Evolutionary conservation across 2,888 invertebrate genomes (phyloP).

Genomic region (Drosophila suboccidentalis): DNA sequence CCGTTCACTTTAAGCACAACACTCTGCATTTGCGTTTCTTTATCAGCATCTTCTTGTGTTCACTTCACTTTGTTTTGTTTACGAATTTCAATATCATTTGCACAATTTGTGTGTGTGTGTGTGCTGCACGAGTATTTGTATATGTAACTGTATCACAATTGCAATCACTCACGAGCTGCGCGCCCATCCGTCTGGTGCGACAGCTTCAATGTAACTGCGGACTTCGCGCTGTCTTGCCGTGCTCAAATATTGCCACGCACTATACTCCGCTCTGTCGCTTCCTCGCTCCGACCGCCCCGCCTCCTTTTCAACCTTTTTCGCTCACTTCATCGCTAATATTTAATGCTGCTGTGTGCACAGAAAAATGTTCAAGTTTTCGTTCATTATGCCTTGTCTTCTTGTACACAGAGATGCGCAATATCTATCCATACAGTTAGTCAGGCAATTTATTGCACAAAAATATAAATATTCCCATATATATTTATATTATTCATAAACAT

Average conservation of each 20-base stretch:
- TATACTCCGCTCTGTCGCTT: slow-evolving; percentile 16
- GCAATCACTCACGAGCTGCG: slow-evolving; percentile 35
- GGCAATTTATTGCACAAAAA: neutral
- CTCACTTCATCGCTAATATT: slow-evolving; percentile 37
- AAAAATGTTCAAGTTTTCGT: slow-evolving; percentile 37
- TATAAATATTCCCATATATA: neutral
- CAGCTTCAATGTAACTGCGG: slow-evolving; percentile 72
- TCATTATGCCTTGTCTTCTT: slow-evolving; percentile 22
- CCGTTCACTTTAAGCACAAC: slow-evolving; percentile 54
- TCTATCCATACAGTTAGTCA: neutral
- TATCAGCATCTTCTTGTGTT: slow-evolving; percentile 51
- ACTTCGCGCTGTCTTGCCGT: slow-evolving; percentile 55
- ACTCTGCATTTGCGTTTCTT: slow-evolving; percentile 39
- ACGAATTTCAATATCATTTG: slow-evolving; percentile 21
- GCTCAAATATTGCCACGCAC: slow-evolving; percentile 71
- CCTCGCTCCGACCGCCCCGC: slow-evolving; percentile 15
- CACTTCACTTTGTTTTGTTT: slow-evolving; percentile 38
- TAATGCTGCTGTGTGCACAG: slow-evolving; percentile 28
- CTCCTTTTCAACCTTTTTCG: slow-evolving; percentile 13
- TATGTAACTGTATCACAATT: slow-evolving; percentile 21
- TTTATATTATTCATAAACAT: too few relatives aligned
- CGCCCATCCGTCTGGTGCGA: slow-evolving; percentile 61
- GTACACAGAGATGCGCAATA: slow-evolving; percentile 2
- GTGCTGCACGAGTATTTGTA: slow-evolving; percentile 1
- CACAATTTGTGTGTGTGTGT: slow-evolving; percentile 8